Conservation (phyloP, 2,797 vertebrate genomes). For the Gymnoscopelus microlampas region DNA sequence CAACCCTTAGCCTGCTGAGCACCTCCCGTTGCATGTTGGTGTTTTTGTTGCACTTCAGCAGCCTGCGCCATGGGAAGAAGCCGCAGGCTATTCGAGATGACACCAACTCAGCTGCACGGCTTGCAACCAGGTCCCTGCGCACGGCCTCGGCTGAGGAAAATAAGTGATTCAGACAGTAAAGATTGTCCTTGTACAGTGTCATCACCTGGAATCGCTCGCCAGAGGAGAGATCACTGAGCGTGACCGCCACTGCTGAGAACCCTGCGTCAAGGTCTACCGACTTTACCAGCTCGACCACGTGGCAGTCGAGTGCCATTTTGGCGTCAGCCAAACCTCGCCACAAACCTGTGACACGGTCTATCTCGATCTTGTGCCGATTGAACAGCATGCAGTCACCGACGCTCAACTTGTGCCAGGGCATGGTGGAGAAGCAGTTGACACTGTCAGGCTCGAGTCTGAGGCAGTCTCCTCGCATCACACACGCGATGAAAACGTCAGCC, state of each 20-base stretch:
- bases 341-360: not conserved
- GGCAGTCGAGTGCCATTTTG: not conserved
- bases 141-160: slow-evolving; percentile 16
- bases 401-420: slow-evolving; percentile 18
- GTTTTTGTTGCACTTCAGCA: slow-evolving; percentile 22
- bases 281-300: not conserved
- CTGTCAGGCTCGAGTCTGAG: not conserved
- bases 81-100: slow-evolving; percentile 17
- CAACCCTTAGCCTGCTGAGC: not conserved
- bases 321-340: not conserved
- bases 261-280: not conserved
- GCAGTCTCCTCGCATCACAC: slow-evolving; percentile 32
- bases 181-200: slow-evolving; percentile 16
- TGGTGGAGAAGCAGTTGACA: not conserved
- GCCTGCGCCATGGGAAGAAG: slow-evolving; percentile 34
- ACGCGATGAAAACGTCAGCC: slow-evolving; percentile 13
- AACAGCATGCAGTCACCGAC: slow-evolving; percentile 12
- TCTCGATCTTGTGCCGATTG: too few relatives aligned
- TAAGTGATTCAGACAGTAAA: slow-evolving; percentile 44
- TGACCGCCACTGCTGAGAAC: not conserved
- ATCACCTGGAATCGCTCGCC: not conserved
- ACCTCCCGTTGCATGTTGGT: slow-evolving; percentile 11
- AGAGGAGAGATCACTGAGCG: not conserved
- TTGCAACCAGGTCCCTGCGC: slow-evolving; percentile 20
- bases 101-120: not conserved